Base-by-base conservation (phyloP, 2,888 invertebrate genomes). In the Epinotia demarniana region DNA sequence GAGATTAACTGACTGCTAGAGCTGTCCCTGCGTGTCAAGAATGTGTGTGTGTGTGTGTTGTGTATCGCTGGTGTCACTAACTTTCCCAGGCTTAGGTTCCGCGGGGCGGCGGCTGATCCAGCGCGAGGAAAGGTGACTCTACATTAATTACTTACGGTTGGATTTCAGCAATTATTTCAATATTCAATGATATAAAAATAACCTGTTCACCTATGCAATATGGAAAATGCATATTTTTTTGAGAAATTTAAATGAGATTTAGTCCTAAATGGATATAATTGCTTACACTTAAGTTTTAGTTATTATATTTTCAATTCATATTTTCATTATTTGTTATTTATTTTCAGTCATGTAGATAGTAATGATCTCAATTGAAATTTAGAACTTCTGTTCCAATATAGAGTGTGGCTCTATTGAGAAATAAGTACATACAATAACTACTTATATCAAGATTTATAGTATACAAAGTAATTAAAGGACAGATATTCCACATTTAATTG, bases 51-150 rank as follows among this genome's bases (percentile, higher is more conserved):
- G 33, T 49, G n/a, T 46, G n/a, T 46, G 39, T 6, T 43, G 16
- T 71, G 33, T 55, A 66, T n/a, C 13, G 3, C 33, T 53, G 23
- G 27, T 73, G 73, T 73, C 61, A 73, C 73, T 73, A 67, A 73
- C 60, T 53, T 53, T 73, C 13, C 53, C 73, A 60, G 58, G 60
- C 27, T 73, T 61, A 61, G 73, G 61, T 55, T 27, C 60, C 12
- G n/a, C 73, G 8, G 39, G 16, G 49, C 33, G 53, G 49, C 53
- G 67, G 49, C 49, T 1, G 49, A 33, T 11, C 4, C 23, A 19
- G 60, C 57, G 46, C 4, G 5, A 53, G 16, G 69, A 60, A 58
- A 69, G 69, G 69, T 60, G 43, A 58, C 16, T 19, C 33, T 23
- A 58, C 58, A 69, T 69, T 68, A 66, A 53, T 66, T 66, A 66